Conservation (phyloP, 2,888 invertebrate genomes). For the Epinotia nisella region DNA sequence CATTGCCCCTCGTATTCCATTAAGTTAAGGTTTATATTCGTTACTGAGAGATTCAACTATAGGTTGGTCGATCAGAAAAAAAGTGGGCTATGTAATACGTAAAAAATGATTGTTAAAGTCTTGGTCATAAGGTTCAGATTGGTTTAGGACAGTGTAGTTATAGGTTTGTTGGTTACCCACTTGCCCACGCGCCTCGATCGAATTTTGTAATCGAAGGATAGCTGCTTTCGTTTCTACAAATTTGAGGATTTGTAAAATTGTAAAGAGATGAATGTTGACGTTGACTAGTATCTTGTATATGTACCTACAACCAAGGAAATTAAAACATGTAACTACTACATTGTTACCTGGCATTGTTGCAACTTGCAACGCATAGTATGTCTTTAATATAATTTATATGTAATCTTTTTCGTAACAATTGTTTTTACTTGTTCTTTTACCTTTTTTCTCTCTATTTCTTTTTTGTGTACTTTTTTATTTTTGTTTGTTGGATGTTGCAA, state of each 20-base stretch:
- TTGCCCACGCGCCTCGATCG: conserved; percentile 67
- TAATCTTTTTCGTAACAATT: too few species aligned
- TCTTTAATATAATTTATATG: too few species aligned
- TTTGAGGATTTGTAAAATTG: conserved; percentile 18
- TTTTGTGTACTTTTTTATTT: too few species aligned
- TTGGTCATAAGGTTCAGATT: conserved; percentile 11
- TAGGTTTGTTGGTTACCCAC: conserved; percentile 62
- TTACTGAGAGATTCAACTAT: background rate
- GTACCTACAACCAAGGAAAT: background rate
- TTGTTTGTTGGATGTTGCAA: too few species aligned
- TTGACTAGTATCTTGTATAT: background rate
- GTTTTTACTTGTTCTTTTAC: too few species aligned
- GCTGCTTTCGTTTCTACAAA: conserved; percentile 62
- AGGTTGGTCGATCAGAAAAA: conserved; percentile 53
- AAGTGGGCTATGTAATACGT: conserved; percentile 71
- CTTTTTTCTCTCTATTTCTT: too few species aligned
- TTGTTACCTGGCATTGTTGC: too few species aligned
- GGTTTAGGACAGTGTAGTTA: conserved; percentile 44
- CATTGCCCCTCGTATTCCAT: conserved; percentile 49
- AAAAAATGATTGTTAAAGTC: conserved; percentile 50
- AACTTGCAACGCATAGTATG: too few species aligned
- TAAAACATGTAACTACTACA: background rate
- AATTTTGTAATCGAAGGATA: conserved; percentile 71
- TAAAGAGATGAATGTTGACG: conserved; percentile 2
- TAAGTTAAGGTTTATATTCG: conserved; percentile 52